Evolutionary conservation across 1,140 invertebrate species (phyloP).

Genomic region (Pogonus chalceus): DNA sequence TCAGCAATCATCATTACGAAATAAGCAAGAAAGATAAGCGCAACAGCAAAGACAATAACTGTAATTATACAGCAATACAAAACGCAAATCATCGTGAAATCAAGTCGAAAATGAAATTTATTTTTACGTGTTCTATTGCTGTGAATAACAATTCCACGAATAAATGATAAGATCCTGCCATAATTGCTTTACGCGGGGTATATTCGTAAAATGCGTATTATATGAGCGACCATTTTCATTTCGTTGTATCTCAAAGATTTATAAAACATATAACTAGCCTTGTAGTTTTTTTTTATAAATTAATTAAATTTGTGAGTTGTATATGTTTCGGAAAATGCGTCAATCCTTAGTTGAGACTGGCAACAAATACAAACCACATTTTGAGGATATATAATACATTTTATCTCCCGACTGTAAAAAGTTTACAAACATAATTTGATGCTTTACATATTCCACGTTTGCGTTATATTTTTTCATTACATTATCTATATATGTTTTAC

Average conservation of each 20-base stretch:
- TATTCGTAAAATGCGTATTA: background rate
- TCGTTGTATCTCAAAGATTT: too few species aligned
- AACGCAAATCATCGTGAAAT: too few species aligned
- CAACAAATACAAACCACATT: background rate
- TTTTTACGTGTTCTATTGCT: background rate
- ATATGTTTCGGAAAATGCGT: too few species aligned
- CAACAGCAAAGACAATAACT: too few species aligned
- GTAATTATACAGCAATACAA: too few species aligned
- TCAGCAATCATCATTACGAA: too few species aligned
- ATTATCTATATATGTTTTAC: constrained; percentile 30
- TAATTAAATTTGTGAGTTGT: too few species aligned
- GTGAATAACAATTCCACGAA: background rate
- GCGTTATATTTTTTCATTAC: constrained; percentile 32
- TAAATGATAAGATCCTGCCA: background rate
- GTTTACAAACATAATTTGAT: constrained; percentile 5
- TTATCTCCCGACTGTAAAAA: constrained; percentile 2
- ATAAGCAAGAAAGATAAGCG: too few species aligned
- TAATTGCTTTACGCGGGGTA: background rate
- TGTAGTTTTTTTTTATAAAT: too few species aligned
- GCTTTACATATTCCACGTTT: constrained; percentile 18
- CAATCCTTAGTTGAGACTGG: background rate
- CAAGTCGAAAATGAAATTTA: background rate
- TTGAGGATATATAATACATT: background rate
- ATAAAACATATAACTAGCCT: too few species aligned
- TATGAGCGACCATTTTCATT: too few species aligned